Conservation (phyloP, 2,113 vertebrate genomes). For the Cottus gobio region DNA sequence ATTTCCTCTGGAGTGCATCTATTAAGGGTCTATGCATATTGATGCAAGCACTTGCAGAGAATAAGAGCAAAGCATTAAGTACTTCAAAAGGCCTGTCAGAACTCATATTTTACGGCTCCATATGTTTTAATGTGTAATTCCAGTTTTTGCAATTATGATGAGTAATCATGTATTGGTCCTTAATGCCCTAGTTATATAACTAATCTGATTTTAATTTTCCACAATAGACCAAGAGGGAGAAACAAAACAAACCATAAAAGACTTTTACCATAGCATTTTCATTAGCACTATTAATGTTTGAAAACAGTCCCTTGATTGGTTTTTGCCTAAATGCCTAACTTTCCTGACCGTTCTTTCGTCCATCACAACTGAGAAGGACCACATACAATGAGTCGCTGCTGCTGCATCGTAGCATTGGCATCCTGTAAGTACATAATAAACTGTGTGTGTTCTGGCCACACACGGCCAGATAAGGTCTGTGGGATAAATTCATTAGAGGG, state of each 20-base stretch:
- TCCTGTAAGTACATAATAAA: constrained; percentile 37
- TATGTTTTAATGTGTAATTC: background rate
- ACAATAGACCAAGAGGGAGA: background rate
- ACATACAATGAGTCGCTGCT: too few relatives aligned
- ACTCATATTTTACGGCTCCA: constrained; percentile 10
- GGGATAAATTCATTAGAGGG: constrained; percentile 45
- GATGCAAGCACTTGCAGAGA: constrained; percentile 21
- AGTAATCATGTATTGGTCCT: constrained; percentile 9
- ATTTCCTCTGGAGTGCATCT: constrained; percentile 36
- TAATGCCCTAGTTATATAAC: constrained; percentile 14
- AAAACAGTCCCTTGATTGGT: background rate
- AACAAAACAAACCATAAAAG: background rate
- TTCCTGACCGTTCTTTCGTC: constrained; percentile 6
- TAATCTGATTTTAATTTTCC: background rate
- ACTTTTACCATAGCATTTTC: background rate
- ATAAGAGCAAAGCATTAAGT: background rate
- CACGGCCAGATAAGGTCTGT: constrained; percentile 49
- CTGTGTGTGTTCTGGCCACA: constrained; percentile 40
- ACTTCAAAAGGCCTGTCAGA: constrained; percentile 25
- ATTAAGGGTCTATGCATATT: constrained; percentile 27
- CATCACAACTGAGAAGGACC: background rate
- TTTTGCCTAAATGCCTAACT: background rate
- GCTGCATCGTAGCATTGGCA: background rate
- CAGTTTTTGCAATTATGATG: background rate
- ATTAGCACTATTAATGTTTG: background rate